A percentile compares a stretch with the other conserved stretches of the same genome.
These are phyloP conservation scores for Protonibea diacanthus DNA, from an alignment of 2,797 vertebrate species.

Conservation along the genomic window DNA sequence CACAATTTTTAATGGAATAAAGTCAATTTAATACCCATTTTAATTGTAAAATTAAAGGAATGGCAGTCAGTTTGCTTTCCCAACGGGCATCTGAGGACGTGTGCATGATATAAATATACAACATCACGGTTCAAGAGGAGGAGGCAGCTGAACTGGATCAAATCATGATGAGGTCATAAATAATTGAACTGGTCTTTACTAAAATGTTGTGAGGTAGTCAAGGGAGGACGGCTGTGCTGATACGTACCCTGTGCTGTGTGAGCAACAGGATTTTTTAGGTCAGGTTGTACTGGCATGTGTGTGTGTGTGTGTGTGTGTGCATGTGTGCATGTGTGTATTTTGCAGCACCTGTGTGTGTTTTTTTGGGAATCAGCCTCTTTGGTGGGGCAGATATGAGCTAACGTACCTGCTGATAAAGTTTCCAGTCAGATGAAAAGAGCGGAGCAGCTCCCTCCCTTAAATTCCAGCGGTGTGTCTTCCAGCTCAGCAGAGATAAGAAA, in stretches of 20 bases:
- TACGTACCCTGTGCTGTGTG: not conserved
- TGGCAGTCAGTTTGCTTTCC: too few relatives aligned
- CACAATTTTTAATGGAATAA: too few relatives aligned
- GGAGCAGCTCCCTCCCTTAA: constrained; percentile 41
- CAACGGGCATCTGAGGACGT: not conserved
- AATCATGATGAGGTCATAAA: not conserved
- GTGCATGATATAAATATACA: not conserved
- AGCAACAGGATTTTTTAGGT: constrained; percentile 1
- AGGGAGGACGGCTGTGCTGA: constrained; percentile 7
- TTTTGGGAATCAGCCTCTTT: constrained; percentile 19
- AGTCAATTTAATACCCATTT: too few relatives aligned
- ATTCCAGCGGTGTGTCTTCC: constrained; percentile 45
- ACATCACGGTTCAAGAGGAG: not conserved
- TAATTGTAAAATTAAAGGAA: too few relatives aligned
- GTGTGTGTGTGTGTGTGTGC: constrained; percentile 3
- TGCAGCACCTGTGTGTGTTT: not conserved
- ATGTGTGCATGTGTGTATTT: not conserved
- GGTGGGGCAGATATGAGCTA: constrained; percentile 25
- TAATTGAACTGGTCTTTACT: not conserved
- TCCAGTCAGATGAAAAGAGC: constrained; percentile 24
- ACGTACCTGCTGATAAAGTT: constrained; percentile 45
- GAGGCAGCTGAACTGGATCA: not conserved
- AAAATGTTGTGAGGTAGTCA: not conserved
- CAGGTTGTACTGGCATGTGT: constrained; percentile 31
- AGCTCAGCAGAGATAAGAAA: constrained; percentile 18